phyloP scores from a whole-genome alignment of 2,113 vertebrate genomes.

The Genyomyrus donnyi region DNA sequence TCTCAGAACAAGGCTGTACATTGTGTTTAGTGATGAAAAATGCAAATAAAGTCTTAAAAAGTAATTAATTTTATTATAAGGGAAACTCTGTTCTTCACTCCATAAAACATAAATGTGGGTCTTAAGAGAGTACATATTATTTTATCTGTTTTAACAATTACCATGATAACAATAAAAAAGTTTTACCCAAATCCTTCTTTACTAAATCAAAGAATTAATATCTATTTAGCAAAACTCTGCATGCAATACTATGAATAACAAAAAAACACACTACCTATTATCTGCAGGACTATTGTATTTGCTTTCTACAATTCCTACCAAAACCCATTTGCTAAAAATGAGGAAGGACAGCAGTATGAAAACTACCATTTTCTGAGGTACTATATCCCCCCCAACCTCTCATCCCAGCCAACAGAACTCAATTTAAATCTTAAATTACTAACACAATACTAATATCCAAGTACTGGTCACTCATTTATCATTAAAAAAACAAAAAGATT shows the following conservation, averaged over 20 bases:
- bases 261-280: conserved; percentile 4
- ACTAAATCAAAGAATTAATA: conserved; percentile 20
- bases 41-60: conserved; percentile 14
- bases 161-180: conserved; percentile 15
- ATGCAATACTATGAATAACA: conserved; percentile 25
- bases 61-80: conserved; percentile 22
- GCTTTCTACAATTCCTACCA: conserved; percentile 9
- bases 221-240: conserved; percentile 14
- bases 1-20: conserved; percentile 9
- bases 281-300: conserved; percentile 9
- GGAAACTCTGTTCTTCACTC: conserved; percentile 21
- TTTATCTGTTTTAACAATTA: conserved; percentile 24
- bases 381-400: neutral
- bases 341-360: conserved; percentile 2
- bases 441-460: conserved; percentile 18
- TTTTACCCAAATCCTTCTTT: conserved; percentile 4
- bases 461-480: conserved; percentile 13
- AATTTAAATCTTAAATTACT: conserved; percentile 19
- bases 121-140: conserved; percentile 24
- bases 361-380: conserved; percentile 21
- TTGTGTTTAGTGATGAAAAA: neutral
- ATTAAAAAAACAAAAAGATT: conserved; percentile 5
- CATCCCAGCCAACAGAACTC: neutral
- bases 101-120: conserved; percentile 19
- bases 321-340: conserved; percentile 3